These are phyloP conservation scores for Lepus europaeus DNA, from an alignment of 2,113 vertebrate genomes.

Conservation along the genomic window DNA sequence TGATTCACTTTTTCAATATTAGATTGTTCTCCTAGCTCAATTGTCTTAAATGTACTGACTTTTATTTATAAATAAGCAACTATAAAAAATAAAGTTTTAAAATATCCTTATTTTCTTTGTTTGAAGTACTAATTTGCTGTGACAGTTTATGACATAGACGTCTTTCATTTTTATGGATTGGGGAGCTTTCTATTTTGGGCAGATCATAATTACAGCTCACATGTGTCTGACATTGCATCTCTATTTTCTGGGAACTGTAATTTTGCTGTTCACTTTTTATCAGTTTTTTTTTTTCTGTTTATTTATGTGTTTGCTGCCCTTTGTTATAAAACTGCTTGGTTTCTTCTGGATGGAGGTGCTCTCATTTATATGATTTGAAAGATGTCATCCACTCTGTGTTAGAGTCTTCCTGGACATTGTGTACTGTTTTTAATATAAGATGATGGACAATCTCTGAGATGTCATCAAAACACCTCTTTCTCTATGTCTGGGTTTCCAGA, in stretches of 20 bases:
- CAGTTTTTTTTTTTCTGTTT: neutral
- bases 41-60: neutral
- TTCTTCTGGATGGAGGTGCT: neutral
- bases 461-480: neutral
- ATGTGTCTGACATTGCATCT: slow-evolving; percentile 2
- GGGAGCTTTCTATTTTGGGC: slow-evolving; percentile 44
- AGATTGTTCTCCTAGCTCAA: neutral
- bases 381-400: neutral
- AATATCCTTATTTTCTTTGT: slow-evolving; percentile 21
- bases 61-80: neutral
- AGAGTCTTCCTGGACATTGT: neutral
- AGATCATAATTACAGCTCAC: slow-evolving; percentile 31
- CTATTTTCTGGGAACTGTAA: neutral
- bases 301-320: neutral
- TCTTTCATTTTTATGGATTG: slow-evolving; percentile 45
- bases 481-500: neutral
- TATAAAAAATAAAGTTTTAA: neutral
- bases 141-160: slow-evolving; percentile 50
- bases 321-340: neutral
- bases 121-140: slow-evolving; percentile 20
- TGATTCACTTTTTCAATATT: neutral
- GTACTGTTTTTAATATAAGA: neutral
- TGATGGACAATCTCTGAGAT: neutral
- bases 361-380: slow-evolving; percentile 33
- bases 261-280: neutral